Evolutionary conservation across 2,888 invertebrate species (phyloP), one percentile per base, ranked within the genome.

Genomic region (Mythimna ferrago): DNA sequence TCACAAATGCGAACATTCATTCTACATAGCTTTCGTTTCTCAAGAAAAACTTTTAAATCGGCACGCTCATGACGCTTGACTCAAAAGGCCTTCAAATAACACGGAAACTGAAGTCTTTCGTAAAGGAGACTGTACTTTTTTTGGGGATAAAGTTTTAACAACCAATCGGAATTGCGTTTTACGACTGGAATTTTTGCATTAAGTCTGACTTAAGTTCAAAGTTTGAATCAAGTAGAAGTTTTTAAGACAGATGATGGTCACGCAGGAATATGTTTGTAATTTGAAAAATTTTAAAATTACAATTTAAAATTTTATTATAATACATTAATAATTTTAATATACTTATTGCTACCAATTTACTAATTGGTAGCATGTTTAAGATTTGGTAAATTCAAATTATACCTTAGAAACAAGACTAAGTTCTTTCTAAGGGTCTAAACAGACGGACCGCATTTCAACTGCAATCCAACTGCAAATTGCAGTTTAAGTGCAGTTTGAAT

Each of bases 11-110:
- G 7, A 19, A 56, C 1, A 35, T 16, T 14, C 2, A 16, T 7
- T 41, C 41, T 9, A 48, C 48, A 48, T 48, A 19, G 35, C n/a
- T 57, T 41, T 41, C 10, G 61, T 26, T 57, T 48, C 11, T 11
- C 16, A 41, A 53, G 19, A 38, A 60, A 21, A 77, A 38, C 35
- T 68, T 56, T 75, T 19, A 32, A 51, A 41, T 32, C 16, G 11
- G 1, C 14, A 57, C 6, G 4, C 6, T 48, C 53, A 60, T 16
- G 7, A 38, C 14, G 2, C 11, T 44, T 68, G 21, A 4, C 56
- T 9, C 57, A 51, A 73, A 48, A 62, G n/a, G 19, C 26, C 41
- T 75, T 41, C 32, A 57, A 73, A 32, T 62, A 76, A 70, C 56
- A 51, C 19, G 16, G 58, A 54, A 70, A 70, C 16, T 58, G 48